Percentiles rank a stretch among this genome's conserved stretches.
These are phyloP conservation scores for Artemia sinica DNA, from an alignment of 2,888 invertebrate species.

Conservation along the genomic window DNA sequence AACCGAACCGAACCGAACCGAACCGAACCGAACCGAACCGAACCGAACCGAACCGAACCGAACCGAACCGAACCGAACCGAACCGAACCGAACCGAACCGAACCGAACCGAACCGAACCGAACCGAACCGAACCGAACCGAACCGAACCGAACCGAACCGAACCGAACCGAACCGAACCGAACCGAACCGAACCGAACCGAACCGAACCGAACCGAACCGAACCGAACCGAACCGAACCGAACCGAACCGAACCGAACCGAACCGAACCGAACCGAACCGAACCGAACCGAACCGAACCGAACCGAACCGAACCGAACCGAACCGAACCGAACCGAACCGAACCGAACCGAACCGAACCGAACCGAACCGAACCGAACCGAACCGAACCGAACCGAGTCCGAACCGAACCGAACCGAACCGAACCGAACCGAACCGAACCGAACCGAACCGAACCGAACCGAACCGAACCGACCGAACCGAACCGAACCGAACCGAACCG, in stretches of 20 bases:
- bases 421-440: constrained; percentile 22
- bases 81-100: too few relatives aligned
- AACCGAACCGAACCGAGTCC: constrained; percentile 20
- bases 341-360: constrained; percentile 23
- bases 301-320: constrained; percentile 23
- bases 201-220: constrained; percentile 23
- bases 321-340: constrained; percentile 16
- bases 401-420: constrained; percentile 23
- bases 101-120: too few relatives aligned
- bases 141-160: too few relatives aligned
- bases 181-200: constrained; percentile 23
- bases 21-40: too few relatives aligned
- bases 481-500: constrained; percentile 23
- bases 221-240: constrained; percentile 22
- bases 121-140: too few relatives aligned
- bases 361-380: constrained; percentile 15
- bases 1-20: too few relatives aligned
- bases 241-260: too few relatives aligned
- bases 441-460: constrained; percentile 22
- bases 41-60: too few relatives aligned
- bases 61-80: too few relatives aligned
- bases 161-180: too few relatives aligned
- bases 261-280: constrained; percentile 23
- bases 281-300: constrained; percentile 23
- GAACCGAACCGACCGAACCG: constrained; percentile 22